phyloP scores from a whole-genome alignment of 92 coral and sea anemone species.

The Phymanthus crucifer region DNA sequence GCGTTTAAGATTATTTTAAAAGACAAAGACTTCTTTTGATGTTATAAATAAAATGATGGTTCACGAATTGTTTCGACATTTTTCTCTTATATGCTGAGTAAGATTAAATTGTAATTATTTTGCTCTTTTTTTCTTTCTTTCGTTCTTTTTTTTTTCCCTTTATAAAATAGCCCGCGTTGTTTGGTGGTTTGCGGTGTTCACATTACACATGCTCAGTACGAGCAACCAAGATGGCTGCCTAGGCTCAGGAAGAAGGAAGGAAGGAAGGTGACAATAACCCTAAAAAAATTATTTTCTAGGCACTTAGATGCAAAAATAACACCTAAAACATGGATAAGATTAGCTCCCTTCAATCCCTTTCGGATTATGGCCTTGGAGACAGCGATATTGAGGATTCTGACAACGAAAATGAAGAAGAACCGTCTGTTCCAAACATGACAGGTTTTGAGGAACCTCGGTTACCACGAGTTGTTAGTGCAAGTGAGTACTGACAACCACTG shows the following conservation, averaged over 20 bases:
- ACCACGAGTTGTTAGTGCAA: conserved; percentile 16
- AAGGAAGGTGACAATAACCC: background rate
- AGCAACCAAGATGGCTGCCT: conserved; percentile 30
- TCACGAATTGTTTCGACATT: too few species aligned
- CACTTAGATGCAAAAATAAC: background rate
- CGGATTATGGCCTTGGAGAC: conserved; percentile 80
- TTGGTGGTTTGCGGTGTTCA: background rate
- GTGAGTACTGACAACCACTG: conserved; percentile 8
- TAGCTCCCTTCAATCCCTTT: conserved; percentile 46
- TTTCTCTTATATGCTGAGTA: too few species aligned
- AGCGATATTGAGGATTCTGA: conserved; percentile 90
- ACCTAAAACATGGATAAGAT: conserved; percentile 19
- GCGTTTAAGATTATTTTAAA: too few species aligned
- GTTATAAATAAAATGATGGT: too few species aligned
- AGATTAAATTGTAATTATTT: too few species aligned
- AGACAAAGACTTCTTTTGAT: too few species aligned
- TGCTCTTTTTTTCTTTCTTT: too few species aligned
- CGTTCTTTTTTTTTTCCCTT: too few species aligned
- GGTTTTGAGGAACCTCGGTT: background rate
- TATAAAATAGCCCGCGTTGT: background rate
- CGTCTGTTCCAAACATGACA: background rate
- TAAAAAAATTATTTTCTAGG: background rate
- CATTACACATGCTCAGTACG: conserved; percentile 14
- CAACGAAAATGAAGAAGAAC: conserved; percentile 53
- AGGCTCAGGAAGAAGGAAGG: background rate